Evolutionary conservation across 1,140 invertebrate genomes (phyloP).

Genomic region (Triops longicaudatus): DNA sequence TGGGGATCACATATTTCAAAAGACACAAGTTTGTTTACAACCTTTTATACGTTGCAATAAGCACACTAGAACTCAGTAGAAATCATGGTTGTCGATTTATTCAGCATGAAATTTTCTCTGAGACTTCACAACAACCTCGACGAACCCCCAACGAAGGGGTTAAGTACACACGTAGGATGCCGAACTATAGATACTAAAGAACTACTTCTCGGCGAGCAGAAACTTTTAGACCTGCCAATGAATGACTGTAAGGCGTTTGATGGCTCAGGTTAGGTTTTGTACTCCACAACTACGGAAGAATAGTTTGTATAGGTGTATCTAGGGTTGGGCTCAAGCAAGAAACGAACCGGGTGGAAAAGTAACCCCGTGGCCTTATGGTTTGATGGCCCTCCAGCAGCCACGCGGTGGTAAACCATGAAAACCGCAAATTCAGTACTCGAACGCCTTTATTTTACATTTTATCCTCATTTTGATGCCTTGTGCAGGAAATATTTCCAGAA

Average conservation of each 20-base stretch:
- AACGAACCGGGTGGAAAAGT: background rate
- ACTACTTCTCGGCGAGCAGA: background rate
- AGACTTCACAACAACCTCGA: too few relatives aligned
- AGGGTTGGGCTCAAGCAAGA: background rate
- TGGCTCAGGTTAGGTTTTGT: conserved; percentile 11
- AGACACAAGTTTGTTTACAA: background rate
- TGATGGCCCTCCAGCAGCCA: conserved; percentile 2
- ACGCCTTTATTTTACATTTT: background rate
- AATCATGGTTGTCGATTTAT: background rate
- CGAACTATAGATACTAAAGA: background rate
- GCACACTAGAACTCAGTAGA: background rate
- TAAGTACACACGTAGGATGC: background rate
- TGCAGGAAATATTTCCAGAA: background rate
- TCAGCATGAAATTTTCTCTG: too few relatives aligned
- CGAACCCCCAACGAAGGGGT: too few relatives aligned
- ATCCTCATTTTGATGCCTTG: background rate
- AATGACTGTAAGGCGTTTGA: conserved; percentile 8
- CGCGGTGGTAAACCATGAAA: background rate
- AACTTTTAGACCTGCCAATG: background rate
- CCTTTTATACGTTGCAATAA: background rate
- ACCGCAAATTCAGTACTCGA: background rate
- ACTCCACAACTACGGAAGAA: conserved; percentile 2
- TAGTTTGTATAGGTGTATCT: conserved; percentile 4
- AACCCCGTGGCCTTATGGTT: conserved; percentile 6
- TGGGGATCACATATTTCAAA: background rate